phyloP scores from a whole-genome alignment of 64 coral and sea anemone genomes.

The Montipora cactus region DNA sequence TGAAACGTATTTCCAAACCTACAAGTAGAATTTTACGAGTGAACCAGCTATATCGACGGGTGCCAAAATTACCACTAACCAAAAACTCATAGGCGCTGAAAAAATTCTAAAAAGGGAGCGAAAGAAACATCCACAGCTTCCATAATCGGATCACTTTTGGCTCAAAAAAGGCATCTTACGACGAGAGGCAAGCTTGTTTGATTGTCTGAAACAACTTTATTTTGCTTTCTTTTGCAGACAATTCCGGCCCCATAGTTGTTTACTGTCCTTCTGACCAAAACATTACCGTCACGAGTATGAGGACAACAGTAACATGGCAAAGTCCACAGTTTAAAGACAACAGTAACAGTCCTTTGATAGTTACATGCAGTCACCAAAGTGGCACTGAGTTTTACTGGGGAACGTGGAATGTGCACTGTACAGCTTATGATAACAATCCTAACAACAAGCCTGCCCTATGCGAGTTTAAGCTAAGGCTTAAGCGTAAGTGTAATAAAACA shows the following conservation, averaged over 20 bases:
- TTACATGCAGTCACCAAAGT: slow-evolving; percentile 65
- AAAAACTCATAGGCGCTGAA: slow-evolving; percentile 4
- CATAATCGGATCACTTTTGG: background rate
- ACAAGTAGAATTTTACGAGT: background rate
- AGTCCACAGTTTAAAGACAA: slow-evolving; percentile 76
- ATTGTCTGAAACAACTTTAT: background rate
- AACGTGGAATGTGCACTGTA: slow-evolving; percentile 70
- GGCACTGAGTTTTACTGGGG: slow-evolving; percentile 70
- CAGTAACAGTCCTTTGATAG: slow-evolving; percentile 18
- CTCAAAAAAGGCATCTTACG: background rate
- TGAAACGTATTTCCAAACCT: background rate
- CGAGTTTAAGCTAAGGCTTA: slow-evolving; percentile 43
- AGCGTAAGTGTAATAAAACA: slow-evolving; percentile 58
- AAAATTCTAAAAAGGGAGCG: background rate
- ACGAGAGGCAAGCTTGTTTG: background rate
- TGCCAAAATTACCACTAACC: background rate
- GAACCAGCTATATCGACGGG: background rate
- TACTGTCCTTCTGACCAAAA: slow-evolving; percentile 56
- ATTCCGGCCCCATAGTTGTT: slow-evolving; percentile 60
- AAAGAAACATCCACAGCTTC: background rate
- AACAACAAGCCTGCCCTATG: slow-evolving; percentile 70
- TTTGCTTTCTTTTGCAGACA: slow-evolving; percentile 48
- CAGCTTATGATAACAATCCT: slow-evolving; percentile 78
- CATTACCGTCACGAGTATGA: slow-evolving; percentile 19
- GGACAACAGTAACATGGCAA: slow-evolving; percentile 51